Conservation (phyloP, 1,140 invertebrate genomes). For the Drosophila serrata region DNA sequence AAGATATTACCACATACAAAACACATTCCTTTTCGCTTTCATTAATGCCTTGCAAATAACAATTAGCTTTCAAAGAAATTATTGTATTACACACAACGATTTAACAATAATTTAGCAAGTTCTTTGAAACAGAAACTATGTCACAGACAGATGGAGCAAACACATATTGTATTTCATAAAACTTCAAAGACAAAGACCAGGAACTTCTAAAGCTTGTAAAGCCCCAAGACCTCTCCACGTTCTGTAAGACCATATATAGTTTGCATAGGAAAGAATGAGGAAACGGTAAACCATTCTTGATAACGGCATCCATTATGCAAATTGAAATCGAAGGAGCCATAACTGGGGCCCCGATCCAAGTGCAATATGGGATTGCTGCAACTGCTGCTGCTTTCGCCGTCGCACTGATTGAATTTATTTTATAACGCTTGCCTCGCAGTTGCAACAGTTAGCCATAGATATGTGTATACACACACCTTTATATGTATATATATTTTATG, state of each 20-base stretch:
- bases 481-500: background rate
- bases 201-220: background rate
- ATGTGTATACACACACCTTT: background rate
- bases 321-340: conserved; percentile 68
- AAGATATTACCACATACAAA: conserved; percentile 62
- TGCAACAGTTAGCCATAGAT: conserved; percentile 54
- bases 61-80: conserved; percentile 42
- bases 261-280: conserved; percentile 42
- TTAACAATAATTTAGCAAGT: conserved; percentile 4
- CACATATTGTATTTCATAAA: background rate
- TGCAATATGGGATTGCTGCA: conserved; percentile 60
- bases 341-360: conserved; percentile 29
- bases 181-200: background rate
- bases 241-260: conserved; percentile 14
- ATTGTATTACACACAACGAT: conserved; percentile 1
- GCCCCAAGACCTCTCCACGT: background rate
- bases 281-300: conserved; percentile 76
- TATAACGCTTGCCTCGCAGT: conserved; percentile 69
- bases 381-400: conserved; percentile 74
- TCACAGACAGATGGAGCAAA: background rate
- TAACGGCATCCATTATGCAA: conserved; percentile 80
- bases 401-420: conserved; percentile 76
- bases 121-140: conserved; percentile 13
- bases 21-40: conserved; percentile 72
- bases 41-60: conserved; percentile 71